Conservation (phyloP, 37 sponge, comb jelly and placozoan species). For the Ianthella basta region DNA sequence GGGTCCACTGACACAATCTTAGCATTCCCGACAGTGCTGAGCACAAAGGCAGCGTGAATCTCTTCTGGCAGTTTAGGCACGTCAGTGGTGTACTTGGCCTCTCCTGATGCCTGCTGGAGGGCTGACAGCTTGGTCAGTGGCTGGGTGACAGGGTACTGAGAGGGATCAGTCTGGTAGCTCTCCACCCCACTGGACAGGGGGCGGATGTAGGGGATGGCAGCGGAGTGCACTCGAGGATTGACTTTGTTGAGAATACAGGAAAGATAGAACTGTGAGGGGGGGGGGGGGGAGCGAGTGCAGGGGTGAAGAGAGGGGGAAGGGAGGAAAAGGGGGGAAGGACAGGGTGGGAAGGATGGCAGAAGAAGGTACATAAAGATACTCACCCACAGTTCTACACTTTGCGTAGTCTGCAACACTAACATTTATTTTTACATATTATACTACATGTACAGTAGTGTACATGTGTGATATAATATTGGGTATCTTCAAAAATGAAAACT, state of each 20-base stretch:
- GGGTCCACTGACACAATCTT: conserved; percentile 18
- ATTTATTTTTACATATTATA: background rate
- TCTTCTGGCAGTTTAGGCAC: conserved; percentile 54
- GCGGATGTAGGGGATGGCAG: conserved; percentile 54
- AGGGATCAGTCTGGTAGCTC: conserved; percentile 49
- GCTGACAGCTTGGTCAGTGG: conserved; percentile 77
- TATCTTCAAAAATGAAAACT: too few species aligned
- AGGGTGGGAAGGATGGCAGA: too few species aligned
- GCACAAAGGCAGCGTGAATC: conserved; percentile 76
- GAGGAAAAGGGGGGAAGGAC: too few species aligned
- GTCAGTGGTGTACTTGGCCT: conserved; percentile 82
- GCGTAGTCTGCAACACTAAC: too few species aligned
- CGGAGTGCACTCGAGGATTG: conserved; percentile 53
- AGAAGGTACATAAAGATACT: background rate
- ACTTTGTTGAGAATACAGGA: conserved; percentile 35
- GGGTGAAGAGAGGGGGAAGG: too few species aligned
- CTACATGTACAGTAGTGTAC: too few species aligned
- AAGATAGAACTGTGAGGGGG: conserved; percentile 63
- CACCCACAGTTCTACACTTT: conserved; percentile 39
- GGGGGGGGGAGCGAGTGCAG: too few species aligned
- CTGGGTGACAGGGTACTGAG: conserved; percentile 61
- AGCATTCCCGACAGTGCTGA: conserved; percentile 53
- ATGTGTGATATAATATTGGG: too few species aligned
- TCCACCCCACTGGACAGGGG: conserved; percentile 64
- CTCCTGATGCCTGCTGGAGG: conserved; percentile 75